Base-by-base conservation (phyloP, 2,113 vertebrate genomes). In the Cervus canadensis region DNA sequence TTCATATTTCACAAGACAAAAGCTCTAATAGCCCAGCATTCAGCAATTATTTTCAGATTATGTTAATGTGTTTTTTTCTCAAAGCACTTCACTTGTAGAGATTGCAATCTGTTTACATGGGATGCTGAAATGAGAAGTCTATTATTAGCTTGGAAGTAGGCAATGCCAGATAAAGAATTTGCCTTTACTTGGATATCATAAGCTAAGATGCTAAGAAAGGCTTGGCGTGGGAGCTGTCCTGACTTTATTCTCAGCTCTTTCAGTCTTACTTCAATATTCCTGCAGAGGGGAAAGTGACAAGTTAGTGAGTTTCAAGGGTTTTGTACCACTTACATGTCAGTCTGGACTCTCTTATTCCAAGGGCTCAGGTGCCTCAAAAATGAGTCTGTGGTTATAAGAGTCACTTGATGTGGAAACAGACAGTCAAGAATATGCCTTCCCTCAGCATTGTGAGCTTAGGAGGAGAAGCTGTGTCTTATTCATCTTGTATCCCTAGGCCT, bases 41-140 rank as follows among this genome's bases (percentile, higher is more conserved):
- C 85, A 95, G 79, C 91, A 95, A 67, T 97, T 97, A 97, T 97
- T 98, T 98, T 98, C 95, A 94, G 95, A 94, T 97, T 97, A 97
- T 23, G 23, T 81, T 97, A 89, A 96, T 98, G 74, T 90, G 57
- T 74, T 76, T 43, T 97, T 95, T 87, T 76, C 81, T 93, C 23
- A 82, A 91, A 98, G 84, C n/a, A 93, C 45, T 97, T 96, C 45
- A 28, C 50, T 86, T 76, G 56, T 95, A 93, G 98, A 90, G 59
- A 88, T 59, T 91, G 82, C 83, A 96, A 57, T 98, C 96, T 98
- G 94, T 91, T 98, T 98, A 94, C 78, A 71, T 95, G 82, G 71
- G 81, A 92, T 52, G 56, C 91, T 95, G 88, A 92, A 95, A 91
- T 21, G 81, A 94, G 93, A 97, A 74, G 30, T 74, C 95, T 97